Base-by-base conservation (phyloP, 2,888 invertebrate genomes). In the Creontiades dilutus region DNA sequence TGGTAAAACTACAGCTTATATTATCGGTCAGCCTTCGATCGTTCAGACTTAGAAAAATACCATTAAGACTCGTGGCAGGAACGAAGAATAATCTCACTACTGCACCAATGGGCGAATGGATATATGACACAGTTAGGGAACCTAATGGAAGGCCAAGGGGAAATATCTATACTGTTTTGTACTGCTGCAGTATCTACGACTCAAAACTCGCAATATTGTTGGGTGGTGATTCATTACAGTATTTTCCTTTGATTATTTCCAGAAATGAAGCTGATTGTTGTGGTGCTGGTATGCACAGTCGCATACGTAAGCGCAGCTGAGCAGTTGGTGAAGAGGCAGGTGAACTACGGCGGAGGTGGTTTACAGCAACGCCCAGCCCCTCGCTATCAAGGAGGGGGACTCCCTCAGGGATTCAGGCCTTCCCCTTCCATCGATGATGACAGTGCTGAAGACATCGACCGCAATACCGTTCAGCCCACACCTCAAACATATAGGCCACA, bases 321-420 rank as follows among this genome's bases (percentile, higher is more conserved):
- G 27, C 86, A 86, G 12, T 47, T 23, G 5, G 81, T 89, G 16
- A 89, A 89, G 46, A 61, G 89, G 52, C 89, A 89, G 28, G 68
- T 89, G 5, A 68, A 84, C 16, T 89, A 84, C 52, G 84, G 84
- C 16, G 81, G 61, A n/a, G 89, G 89, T 5, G 46, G 46, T 5
- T 16, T 48, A 11, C 55, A 52, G 37, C 27, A 61, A 11, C 46
- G 55, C 48, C 75, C 84, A 14, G 84, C 61, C 9, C 68, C 46
- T 5, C n/a, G 89, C 16, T 89, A 89, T 75, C 91, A 91, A 13
- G 84, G 89, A 0, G 84, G 84, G 16, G 84, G 84, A 13, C 61
- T 85, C 11, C 92, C 92, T 9, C 92, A 93, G 76, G 92, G 92
- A 14, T 93, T 93, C 92, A 92, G 92, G 76, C 48, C 88, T 2